Evolutionary conservation across 1,140 invertebrate genomes (phyloP).

Genomic region (Ceratina japonica): DNA sequence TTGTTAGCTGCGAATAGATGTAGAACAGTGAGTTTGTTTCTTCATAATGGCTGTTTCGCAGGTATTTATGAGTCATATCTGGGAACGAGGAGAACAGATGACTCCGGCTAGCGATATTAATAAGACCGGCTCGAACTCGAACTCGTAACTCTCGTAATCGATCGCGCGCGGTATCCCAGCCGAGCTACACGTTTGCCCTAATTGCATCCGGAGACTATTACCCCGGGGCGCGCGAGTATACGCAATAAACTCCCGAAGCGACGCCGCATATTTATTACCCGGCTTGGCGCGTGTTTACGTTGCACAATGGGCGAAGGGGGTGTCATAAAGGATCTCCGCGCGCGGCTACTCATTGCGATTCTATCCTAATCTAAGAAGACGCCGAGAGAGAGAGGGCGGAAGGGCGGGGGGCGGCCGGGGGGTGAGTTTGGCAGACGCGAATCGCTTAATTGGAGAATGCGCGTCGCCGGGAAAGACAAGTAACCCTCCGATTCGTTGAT

Average conservation of each 20-base stretch:
- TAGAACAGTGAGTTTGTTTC: too few relatives aligned
- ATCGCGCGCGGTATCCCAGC: not conserved
- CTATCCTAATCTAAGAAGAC: not conserved
- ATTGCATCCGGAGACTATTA: not conserved
- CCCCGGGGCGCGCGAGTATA: not conserved
- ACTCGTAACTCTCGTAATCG: conserved; percentile 5
- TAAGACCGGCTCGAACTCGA: not conserved
- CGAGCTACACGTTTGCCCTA: not conserved
- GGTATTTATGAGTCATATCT: too few relatives aligned
- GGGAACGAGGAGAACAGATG: too few relatives aligned
- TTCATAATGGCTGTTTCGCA: too few relatives aligned
- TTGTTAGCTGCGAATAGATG: too few relatives aligned
- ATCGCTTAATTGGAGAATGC: conserved; percentile 59
- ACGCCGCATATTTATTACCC: conserved; percentile 11
- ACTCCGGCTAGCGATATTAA: not conserved
- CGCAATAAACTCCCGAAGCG: conserved; percentile 15
- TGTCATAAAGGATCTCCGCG: conserved; percentile 12
- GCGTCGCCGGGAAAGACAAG: conserved; percentile 62
- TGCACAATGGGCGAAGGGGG: not conserved
- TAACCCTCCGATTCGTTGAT: conserved; percentile 71
- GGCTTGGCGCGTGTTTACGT: not conserved
- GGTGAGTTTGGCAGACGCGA: conserved; percentile 11
- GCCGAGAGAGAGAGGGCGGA: not conserved
- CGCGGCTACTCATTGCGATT: conserved; percentile 15
- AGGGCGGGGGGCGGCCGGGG: too few relatives aligned